Base-by-base conservation (phyloP, 2,888 invertebrate genomes). In the Mesorhabditis sp. region DNA sequence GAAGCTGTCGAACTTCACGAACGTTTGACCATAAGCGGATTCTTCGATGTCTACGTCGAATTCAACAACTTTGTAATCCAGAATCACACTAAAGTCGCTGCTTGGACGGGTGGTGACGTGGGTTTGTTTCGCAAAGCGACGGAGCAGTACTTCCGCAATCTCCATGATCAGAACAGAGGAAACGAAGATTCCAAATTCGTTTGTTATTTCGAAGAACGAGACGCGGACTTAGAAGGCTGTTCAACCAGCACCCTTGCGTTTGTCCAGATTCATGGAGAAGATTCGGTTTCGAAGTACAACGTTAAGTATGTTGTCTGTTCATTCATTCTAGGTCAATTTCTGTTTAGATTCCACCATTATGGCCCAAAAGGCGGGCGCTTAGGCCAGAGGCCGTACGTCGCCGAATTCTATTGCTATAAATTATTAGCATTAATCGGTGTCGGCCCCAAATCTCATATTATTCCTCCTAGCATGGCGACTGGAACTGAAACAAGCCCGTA, bases 51-150 rank as follows among this genome's bases (percentile, higher is more conserved):
- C 10, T 13, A 10, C n/a, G n/a, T 58, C 58, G 58, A 58, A 58
- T 13, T 13, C 58, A 58, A 58, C 10, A 58, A 58, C 58, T 43
- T 62, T 72, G 65, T 28, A 66, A 67, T 15, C 62, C 15, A 69
- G 10, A 67, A 69, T 45, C 72, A 72, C 69, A 10, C 62, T 50
- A 69, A 72, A 72, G 65, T 70, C 50, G 70, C 70, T 44, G 28
- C 66, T 66, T 66, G 66, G 66, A 66, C 66, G n/a, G 66, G 43
- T 44, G 66, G 45, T 5, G 66, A 66, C 66, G 15, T 66, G n/a
- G 15, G 41, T 44, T 66, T 66, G 66, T 4, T 66, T 66, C 66
- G 66, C 45, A 42, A 67, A 41, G 67, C 67, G 61, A 15, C 67
- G 15, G 67, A 67, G 43, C 58, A 67, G 15, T 67, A 58, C 67